Base-by-base conservation (phyloP, 1,140 invertebrate genomes). In the Littorina saxatilis region DNA sequence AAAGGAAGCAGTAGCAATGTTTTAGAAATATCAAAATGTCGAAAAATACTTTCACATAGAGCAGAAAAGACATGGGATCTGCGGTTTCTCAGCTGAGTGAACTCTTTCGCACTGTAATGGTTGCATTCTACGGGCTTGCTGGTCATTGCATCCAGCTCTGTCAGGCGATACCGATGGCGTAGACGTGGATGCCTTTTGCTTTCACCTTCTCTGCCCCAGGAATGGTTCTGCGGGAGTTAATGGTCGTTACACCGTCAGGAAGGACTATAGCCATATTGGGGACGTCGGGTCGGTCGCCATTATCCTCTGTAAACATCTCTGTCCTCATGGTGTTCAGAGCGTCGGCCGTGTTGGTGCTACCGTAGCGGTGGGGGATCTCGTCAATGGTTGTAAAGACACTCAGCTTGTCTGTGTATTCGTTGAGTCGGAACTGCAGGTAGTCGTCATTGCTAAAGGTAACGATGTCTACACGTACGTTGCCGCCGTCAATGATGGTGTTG, bases 271-370 rank as follows among this genome's bases (percentile, higher is more conserved):
- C 81, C 29, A 87, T 81, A 52, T 88, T 87, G 27, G 72, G 55
- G 5, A 82, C 83, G 9, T 76, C 61, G 15, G 83, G 76, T 29
- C 86, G 70, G 72, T 89, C 89, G 17, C 89, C 89, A 82, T 87
- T 86, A 13, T 15, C 39, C 20, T 17, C 2, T 37, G 84, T 85
- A 76, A 89, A 92, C 85, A 91, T 87, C 40, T 88, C 32, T 32
- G 80, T 78, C 23, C 87, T 76, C 83, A 90, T 86, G 47, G 85
- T 82, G 43, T 85, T 84, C 0, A 92, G 81, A 17, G 88, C 90
- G 66, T 82, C 86, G 2, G 87, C 86, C 13, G 90, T 92, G 82
- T 90, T 91, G 17, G 91, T 92, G 78, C 87, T 88, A 50, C 90
- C 90, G 40, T 86, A 88, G 32, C 79, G 79, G 76, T 88, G 90